These are phyloP conservation scores for Pteria penguin DNA, from an alignment of 2,888 invertebrate species.

Conservation along the genomic window DNA sequence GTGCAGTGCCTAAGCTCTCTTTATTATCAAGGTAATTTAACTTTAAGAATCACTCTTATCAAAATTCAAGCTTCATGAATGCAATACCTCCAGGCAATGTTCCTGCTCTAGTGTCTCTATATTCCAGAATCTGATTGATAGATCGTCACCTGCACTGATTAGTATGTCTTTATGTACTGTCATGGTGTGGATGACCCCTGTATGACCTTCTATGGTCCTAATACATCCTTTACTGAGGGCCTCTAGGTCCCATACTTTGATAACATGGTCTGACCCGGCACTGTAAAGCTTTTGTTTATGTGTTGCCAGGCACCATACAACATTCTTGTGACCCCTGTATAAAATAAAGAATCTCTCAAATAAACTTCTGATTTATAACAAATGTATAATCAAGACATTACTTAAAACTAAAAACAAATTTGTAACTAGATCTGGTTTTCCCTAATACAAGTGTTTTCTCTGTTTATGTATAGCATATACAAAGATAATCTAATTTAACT, in stretches of 20 bases:
- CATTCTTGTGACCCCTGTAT: slow-evolving; percentile 71
- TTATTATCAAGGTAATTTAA: too few relatives aligned
- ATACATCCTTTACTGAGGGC: slow-evolving; percentile 71
- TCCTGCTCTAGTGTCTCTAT: slow-evolving; percentile 54
- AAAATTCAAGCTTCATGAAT: too few relatives aligned
- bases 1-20: too few relatives aligned
- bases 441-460: too few relatives aligned
- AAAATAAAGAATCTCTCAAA: neutral
- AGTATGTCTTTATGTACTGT: slow-evolving; percentile 57
- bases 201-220: slow-evolving; percentile 71
- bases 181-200: slow-evolving; percentile 66
- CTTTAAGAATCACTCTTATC: too few relatives aligned
- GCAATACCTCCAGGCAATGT: slow-evolving; percentile 51
- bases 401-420: neutral
- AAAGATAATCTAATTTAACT: too few relatives aligned
- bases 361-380: too few relatives aligned
- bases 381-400: too few relatives aligned
- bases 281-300: slow-evolving; percentile 68
- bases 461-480: too few relatives aligned
- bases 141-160: slow-evolving; percentile 73
- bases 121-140: slow-evolving; percentile 65
- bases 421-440: neutral
- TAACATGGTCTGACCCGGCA: slow-evolving; percentile 67
- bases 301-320: slow-evolving; percentile 68
- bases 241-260: slow-evolving; percentile 77